A percentile compares a stretch with the other conserved stretches of the same genome.
phyloP scores from a whole-genome alignment of 35 echinoderm and acorn worm genomes.

The Diadema setosum region DNA sequence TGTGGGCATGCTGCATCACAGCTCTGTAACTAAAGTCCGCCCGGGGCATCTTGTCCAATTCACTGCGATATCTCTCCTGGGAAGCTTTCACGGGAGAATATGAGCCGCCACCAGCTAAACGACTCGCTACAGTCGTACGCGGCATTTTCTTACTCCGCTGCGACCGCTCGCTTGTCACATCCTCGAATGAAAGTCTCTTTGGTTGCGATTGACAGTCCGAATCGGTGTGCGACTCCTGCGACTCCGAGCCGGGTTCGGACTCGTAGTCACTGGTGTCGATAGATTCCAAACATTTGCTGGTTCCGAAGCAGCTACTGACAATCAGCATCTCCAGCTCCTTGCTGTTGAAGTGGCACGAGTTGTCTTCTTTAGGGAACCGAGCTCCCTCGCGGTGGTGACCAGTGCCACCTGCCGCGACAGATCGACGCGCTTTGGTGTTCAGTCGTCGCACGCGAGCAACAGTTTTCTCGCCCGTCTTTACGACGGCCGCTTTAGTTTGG shows the following conservation, averaged over 20 bases:
- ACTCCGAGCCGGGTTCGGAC: not conserved
- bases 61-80: not conserved
- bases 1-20: not conserved
- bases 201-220: not conserved
- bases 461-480: not conserved
- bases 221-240: not conserved
- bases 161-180: not conserved
- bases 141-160: not conserved
- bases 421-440: not conserved
- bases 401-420: not conserved
- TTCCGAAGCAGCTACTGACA: not conserved
- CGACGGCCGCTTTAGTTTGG: not conserved
- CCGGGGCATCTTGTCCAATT: not conserved
- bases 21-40: not conserved
- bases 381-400: not conserved
- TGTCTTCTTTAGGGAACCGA: not conserved
- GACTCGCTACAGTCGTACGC: not conserved
- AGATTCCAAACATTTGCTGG: not conserved
- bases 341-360: not conserved
- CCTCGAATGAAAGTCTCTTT: not conserved
- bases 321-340: constrained; percentile 1
- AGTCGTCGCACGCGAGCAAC: not conserved
- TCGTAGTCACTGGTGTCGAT: constrained; percentile 5
- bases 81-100: constrained; percentile 6
- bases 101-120: not conserved